Percentiles rank a stretch among this genome's conserved stretches.
Evolutionary conservation across 2,797 vertebrate species (phyloP).

Genomic region (Aldrovandia affinis): DNA sequence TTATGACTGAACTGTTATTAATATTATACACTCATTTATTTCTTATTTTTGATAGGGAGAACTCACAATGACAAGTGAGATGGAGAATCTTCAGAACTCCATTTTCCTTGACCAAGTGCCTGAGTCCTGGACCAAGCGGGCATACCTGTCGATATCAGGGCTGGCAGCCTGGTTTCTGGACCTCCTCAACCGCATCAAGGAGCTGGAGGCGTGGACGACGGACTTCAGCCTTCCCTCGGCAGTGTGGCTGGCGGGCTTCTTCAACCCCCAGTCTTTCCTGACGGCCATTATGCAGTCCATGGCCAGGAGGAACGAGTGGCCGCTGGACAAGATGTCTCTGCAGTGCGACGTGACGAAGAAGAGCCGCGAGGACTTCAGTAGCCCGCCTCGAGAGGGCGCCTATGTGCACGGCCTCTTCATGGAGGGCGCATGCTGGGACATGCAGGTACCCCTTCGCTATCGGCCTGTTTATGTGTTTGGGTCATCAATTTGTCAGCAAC

Average conservation of each 20-base stretch:
- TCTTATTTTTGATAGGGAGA: conserved; percentile 78
- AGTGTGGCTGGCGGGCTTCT: conserved; percentile 92
- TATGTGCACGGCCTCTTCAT: conserved; percentile 89
- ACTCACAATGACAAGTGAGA: conserved; percentile 88
- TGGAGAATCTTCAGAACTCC: conserved; percentile 88
- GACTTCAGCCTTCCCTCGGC: conserved; percentile 84
- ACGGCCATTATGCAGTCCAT: conserved; percentile 93
- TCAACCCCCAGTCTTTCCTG: conserved; percentile 94
- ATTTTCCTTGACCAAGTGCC: conserved; percentile 86
- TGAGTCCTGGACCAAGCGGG: conserved; percentile 81
- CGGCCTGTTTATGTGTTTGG: not conserved
- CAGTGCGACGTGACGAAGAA: conserved; percentile 94
- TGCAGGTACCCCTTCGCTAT: conserved; percentile 60
- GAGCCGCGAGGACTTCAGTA: conserved; percentile 82
- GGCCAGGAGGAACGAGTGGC: conserved; percentile 86
- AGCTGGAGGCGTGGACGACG: conserved; percentile 86
- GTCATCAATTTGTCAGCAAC: not conserved
- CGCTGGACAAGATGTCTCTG: conserved; percentile 88
- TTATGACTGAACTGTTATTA: too few relatives aligned
- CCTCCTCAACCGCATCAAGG: conserved; percentile 85
- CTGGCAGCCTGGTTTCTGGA: conserved; percentile 87
- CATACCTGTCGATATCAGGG: conserved; percentile 87
- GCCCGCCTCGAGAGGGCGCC: conserved; percentile 86
- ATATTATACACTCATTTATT: not conserved
- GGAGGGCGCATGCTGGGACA: conserved; percentile 93